phyloP scores from a whole-genome alignment of 30 jellyfish, hydroid and myxozoan species.

The Mastigias papua region DNA sequence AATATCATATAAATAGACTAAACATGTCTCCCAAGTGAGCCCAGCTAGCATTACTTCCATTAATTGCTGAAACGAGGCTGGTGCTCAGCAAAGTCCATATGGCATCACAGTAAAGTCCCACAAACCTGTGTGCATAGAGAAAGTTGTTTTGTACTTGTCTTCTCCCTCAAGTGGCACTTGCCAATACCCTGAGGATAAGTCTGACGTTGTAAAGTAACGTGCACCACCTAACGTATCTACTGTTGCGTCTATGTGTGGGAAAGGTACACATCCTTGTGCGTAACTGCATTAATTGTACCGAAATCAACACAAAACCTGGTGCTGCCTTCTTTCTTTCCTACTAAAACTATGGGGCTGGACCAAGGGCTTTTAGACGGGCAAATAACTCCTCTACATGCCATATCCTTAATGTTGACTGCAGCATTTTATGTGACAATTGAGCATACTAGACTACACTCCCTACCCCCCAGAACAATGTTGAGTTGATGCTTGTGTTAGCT shows the following conservation, averaged over 20 bases:
- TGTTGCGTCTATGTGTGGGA: conserved; percentile 66
- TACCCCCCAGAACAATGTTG: too few species aligned
- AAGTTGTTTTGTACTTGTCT: conserved; percentile 48
- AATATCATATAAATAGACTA: conserved; percentile 57
- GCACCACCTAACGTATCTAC: conserved; percentile 28
- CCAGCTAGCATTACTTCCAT: conserved; percentile 60
- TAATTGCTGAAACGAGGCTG: conserved; percentile 63
- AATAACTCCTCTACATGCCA: conserved; percentile 30
- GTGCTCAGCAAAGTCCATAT: conserved; percentile 71
- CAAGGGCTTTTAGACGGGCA: conserved; percentile 69
- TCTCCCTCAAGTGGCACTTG: too few species aligned
- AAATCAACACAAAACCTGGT: conserved; percentile 65
- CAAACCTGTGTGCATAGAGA: not conserved
- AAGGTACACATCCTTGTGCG: conserved; percentile 52
- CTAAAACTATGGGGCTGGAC: conserved; percentile 73
- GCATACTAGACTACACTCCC: too few species aligned
- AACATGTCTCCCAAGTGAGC: conserved; percentile 50
- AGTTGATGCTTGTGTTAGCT: too few species aligned
- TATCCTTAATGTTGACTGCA: conserved; percentile 22
- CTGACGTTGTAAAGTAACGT: conserved; percentile 68
- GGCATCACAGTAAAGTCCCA: too few species aligned
- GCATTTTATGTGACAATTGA: too few species aligned
- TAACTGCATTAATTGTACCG: conserved; percentile 50
- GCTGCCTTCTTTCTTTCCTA: too few species aligned
- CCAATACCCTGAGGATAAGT: conserved; percentile 65